Evolutionary conservation across 1,140 invertebrate species (phyloP), one percentile per base, ranked within the genome.

Genomic region (Gryllus bimaculatus): DNA sequence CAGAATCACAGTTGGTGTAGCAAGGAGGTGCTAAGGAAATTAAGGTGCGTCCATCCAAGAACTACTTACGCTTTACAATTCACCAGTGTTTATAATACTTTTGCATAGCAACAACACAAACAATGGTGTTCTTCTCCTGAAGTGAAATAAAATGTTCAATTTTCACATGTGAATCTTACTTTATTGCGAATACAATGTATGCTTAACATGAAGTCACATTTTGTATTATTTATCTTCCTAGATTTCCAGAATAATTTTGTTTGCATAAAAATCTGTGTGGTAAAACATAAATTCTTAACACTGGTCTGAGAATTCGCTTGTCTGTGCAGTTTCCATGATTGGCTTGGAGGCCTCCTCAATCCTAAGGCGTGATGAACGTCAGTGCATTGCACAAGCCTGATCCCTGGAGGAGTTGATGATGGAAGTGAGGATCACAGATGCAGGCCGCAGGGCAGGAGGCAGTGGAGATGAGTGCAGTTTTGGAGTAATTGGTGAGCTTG

Each of bases 321-420:
- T 81, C 81, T 82, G 82, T 88, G 88, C 84, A 96, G 92, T 83
- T 91, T 97, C 81, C 93, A 93, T 8, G 95, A 99, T 66, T 99
- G 97, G 98, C 88, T 99, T 20, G 98, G 98, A 80, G 97, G 97
- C 7, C 87, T 99, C 73, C 92, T 99, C 81, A 99, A 98, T 86
- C 97, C 98, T 0, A 98, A 99, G 86, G 98, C 98, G 12, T 99
- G n/a, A n/a, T n/a, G n/a, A n/a, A 99, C 90, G 98, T 47, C 97
- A 99, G 83, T 99, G 96, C 84, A 96, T 99, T 47, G 97, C 97
- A 0, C 97, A 99, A 87, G 93, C 93, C 0, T 95, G 94, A 93
- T 93, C 98, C 0, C 88, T 99, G 8, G 98, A 99, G 87, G 98
- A 99, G 87, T 88, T 99, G 0, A 91, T 95, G 75, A 87, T 99